phyloP scores from a whole-genome alignment of 2,797 vertebrate species.

The Spinus pinus region DNA sequence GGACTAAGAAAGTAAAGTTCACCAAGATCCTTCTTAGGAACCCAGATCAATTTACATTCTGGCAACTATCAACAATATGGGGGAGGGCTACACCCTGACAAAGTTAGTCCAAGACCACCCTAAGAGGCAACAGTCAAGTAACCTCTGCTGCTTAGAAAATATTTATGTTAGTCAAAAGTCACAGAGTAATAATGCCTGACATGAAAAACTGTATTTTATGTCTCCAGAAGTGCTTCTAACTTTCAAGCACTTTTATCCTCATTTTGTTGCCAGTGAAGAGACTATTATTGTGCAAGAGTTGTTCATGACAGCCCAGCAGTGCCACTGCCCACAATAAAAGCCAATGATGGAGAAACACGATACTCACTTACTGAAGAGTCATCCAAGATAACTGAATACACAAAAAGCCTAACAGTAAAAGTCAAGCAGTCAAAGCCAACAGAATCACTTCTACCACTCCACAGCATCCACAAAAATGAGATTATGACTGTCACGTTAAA shows the following conservation, averaged over 20 bases:
- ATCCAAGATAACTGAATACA: background rate
- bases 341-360: background rate
- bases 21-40: fast-evolving
- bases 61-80: background rate
- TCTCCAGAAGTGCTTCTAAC: background rate
- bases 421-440: background rate
- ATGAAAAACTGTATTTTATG: background rate
- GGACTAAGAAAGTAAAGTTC: background rate
- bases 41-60: background rate
- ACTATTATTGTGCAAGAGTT: background rate
- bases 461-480: background rate
- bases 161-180: background rate
- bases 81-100: background rate
- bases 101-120: background rate
- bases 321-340: background rate
- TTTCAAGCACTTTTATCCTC: background rate
- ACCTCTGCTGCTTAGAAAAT: background rate
- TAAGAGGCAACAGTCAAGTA: background rate
- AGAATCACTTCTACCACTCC: background rate
- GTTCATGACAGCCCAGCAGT: background rate
- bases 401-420: background rate
- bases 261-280: background rate
- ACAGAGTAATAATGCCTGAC: background rate
- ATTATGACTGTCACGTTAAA: background rate
- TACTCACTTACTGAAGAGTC: background rate